These are phyloP conservation scores for Cyclopterus lumpus DNA, from an alignment of 2,797 vertebrate species.

Conservation along the genomic window DNA sequence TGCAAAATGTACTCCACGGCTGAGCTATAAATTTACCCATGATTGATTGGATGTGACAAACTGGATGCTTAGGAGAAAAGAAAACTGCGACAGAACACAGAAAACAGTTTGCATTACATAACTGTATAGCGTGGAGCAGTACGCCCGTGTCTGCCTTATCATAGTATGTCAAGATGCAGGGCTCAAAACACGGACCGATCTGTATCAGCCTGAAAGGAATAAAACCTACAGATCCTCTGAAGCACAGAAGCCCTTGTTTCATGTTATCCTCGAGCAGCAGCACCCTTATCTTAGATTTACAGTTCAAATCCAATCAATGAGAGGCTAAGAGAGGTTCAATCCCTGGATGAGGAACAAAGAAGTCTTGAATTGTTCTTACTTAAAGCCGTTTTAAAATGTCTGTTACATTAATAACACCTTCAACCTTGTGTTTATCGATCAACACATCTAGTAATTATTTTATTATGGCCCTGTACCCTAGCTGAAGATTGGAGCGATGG, in stretches of 20 bases:
- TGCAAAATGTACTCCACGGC: constrained; percentile 35
- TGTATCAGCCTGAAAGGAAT: constrained; percentile 36
- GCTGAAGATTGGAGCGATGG: constrained; percentile 33
- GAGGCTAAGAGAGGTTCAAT: constrained; percentile 40
- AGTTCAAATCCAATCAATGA: constrained; percentile 43
- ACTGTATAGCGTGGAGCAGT: constrained; percentile 62
- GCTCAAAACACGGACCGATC: constrained; percentile 51
- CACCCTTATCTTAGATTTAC: constrained; percentile 35
- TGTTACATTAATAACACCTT: constrained; percentile 6
- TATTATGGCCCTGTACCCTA: constrained; percentile 11
- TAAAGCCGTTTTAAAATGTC: constrained; percentile 20
- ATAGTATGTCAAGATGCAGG: constrained; percentile 61
- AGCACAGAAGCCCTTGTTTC: constrained; percentile 13
- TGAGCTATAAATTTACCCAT: constrained; percentile 62
- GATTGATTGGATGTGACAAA: constrained; percentile 73
- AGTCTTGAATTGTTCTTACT: constrained; percentile 13
- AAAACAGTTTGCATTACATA: constrained; percentile 76
- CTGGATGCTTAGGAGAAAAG: constrained; percentile 57
- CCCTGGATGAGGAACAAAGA: not conserved
- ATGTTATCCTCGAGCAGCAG: constrained; percentile 13
- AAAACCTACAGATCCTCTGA: constrained; percentile 25
- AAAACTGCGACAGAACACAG: constrained; percentile 60
- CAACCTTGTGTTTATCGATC: constrained; percentile 18
- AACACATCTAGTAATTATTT: constrained; percentile 52
- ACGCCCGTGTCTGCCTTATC: constrained; percentile 48